Evolutionary conservation across 2,888 invertebrate genomes (phyloP).

Genomic region (Tanypteryx hageni): DNA sequence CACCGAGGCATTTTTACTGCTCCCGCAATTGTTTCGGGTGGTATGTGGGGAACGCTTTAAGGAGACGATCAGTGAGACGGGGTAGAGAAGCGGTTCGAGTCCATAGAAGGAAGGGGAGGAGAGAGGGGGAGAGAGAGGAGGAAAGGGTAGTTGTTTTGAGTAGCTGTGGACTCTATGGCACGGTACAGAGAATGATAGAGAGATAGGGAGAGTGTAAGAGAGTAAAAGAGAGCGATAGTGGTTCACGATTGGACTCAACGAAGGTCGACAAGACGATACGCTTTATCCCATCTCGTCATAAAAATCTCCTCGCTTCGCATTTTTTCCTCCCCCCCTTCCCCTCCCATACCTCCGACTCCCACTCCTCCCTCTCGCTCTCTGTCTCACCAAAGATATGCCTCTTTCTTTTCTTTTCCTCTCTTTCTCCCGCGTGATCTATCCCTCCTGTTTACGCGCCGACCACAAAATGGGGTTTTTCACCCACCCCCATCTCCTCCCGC

Average conservation of each 20-base stretch:
- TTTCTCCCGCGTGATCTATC: neutral
- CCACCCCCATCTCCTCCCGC: neutral
- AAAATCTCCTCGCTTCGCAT: neutral
- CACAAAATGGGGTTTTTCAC: neutral
- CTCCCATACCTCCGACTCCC: neutral
- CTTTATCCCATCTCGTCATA: slow-evolving; percentile 14
- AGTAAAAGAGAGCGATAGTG: no score
- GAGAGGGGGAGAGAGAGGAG: neutral
- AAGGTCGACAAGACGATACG: neutral
- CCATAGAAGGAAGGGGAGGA: no score
- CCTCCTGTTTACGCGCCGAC: slow-evolving; percentile 19
- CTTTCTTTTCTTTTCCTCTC: neutral
- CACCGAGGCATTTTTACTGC: neutral
- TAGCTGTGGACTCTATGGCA: neutral
- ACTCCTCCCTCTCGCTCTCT: neutral
- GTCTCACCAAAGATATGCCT: neutral
- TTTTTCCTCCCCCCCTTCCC: neutral
- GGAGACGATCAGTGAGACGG: no score
- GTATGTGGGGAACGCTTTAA: neutral
- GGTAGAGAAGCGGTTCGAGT: no score
- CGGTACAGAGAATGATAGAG: neutral
- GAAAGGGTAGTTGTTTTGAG: no score
- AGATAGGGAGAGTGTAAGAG: neutral
- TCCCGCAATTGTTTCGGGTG: neutral
- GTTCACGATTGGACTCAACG: neutral